Evolutionary conservation across 92 coral and sea anemone species (phyloP).

Genomic region (Umimayanthus chanpuru): DNA sequence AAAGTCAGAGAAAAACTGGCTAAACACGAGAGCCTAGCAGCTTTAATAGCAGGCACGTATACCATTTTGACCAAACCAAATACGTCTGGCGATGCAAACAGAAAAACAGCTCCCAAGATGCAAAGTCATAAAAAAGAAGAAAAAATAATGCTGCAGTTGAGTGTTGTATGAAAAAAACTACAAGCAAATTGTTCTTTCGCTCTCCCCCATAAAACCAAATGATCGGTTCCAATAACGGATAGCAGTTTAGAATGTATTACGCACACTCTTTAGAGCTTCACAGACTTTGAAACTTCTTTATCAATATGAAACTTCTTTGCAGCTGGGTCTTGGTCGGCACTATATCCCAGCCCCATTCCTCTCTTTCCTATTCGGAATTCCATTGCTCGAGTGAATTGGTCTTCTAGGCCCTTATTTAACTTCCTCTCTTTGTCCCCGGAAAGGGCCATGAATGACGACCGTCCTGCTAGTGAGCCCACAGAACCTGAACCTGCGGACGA

Average conservation of each 20-base stretch:
- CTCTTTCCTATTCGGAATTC: conserved; percentile 63
- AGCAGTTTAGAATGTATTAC: neutral
- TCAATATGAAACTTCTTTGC: conserved; percentile 74
- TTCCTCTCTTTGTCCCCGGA: conserved; percentile 61
- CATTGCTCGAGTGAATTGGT: conserved; percentile 76
- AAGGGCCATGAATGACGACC: conserved; percentile 64
- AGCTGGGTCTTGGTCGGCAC: conserved; percentile 70
- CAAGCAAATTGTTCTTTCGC: neutral
- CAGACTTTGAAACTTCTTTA: conserved; percentile 64
- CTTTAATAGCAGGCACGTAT: too few relatives aligned
- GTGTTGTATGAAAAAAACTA: too few relatives aligned
- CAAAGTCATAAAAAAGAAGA: too few relatives aligned
- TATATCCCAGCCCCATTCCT: conserved; percentile 81
- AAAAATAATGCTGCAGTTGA: too few relatives aligned
- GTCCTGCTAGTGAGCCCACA: conserved; percentile 11
- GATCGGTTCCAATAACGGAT: neutral
- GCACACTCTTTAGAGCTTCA: conserved; percentile 38
- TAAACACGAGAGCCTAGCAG: too few relatives aligned
- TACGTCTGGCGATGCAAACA: too few relatives aligned
- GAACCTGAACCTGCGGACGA: conserved; percentile 19
- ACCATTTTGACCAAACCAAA: too few relatives aligned
- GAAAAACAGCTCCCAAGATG: too few relatives aligned
- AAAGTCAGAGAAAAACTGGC: too few relatives aligned
- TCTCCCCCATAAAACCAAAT: neutral
- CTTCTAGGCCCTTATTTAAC: conserved; percentile 61